These are phyloP conservation scores for Poecilia picta DNA, from an alignment of 2,797 vertebrate species.

Conservation along the genomic window DNA sequence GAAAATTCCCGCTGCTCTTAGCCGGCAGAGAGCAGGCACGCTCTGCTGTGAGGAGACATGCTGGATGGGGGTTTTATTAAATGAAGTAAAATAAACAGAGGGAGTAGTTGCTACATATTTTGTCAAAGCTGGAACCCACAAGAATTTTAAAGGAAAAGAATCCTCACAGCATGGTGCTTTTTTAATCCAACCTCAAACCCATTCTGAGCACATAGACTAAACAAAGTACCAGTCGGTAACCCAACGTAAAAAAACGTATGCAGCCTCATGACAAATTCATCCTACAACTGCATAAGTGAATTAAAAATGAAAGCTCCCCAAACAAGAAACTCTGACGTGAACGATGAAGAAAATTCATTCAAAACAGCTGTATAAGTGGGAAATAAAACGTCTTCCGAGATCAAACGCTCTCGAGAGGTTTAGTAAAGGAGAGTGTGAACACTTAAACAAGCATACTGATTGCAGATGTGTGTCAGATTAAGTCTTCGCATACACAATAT, in stretches of 20 bases:
- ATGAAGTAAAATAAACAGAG: conserved; percentile 71
- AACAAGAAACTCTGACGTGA: not conserved
- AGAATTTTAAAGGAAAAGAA: conserved; percentile 65
- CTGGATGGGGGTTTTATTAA: conserved; percentile 67
- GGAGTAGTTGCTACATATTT: conserved; percentile 67
- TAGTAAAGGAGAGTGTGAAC: not conserved
- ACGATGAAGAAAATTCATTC: conserved; percentile 9
- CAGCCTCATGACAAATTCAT: conserved; percentile 30
- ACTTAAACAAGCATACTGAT: conserved; percentile 1
- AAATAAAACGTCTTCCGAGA: not conserved
- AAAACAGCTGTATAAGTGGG: not conserved
- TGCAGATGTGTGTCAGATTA: conserved; percentile 11
- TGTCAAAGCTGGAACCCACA: conserved; percentile 69
- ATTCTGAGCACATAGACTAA: conserved; percentile 53
- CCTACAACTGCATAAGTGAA: conserved; percentile 24
- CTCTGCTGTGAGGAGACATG: conserved; percentile 65
- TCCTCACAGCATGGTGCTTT: conserved; percentile 52
- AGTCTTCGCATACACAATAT: not conserved
- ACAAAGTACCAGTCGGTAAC: conserved; percentile 49
- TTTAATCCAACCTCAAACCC: conserved; percentile 59
- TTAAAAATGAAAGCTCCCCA: conserved; percentile 4
- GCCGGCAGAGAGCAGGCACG: conserved; percentile 41
- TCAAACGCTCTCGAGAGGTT: not conserved
- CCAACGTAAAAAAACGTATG: conserved; percentile 32
- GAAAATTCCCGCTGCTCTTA: conserved; percentile 61